phyloP scores from a whole-genome alignment of 2,888 invertebrate genomes.

The Marasmarcha lunaedactyla region DNA sequence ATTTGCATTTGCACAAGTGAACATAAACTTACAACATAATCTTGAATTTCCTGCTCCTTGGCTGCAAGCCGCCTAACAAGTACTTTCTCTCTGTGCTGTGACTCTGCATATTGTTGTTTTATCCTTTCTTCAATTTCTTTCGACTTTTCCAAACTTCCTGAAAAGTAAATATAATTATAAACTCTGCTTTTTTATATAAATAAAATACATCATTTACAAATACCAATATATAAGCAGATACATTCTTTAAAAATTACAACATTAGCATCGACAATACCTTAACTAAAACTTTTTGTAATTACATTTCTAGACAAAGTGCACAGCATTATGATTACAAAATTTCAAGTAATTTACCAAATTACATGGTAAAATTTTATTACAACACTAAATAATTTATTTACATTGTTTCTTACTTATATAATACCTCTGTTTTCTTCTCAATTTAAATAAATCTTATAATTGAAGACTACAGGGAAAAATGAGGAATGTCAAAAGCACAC shows the following conservation, averaged over 20 bases:
- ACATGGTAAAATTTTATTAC: no score
- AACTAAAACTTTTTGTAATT: constrained; percentile 35
- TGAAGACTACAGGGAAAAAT: no score
- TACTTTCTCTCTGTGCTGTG: constrained; percentile 91
- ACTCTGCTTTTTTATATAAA: neutral
- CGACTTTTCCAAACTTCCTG: constrained; percentile 78
- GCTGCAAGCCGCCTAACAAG: constrained; percentile 91
- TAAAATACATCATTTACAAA: constrained; percentile 1
- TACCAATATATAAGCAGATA: neutral
- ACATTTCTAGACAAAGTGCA: no score
- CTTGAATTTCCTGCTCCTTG: constrained; percentile 97
- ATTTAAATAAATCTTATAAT: no score
- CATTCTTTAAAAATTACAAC: constrained; percentile 19
- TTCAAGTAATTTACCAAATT: no score
- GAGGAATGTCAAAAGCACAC: no score
- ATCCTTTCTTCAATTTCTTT: constrained; percentile 84
- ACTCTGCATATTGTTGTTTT: constrained; percentile 85
- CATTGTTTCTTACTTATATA: no score
- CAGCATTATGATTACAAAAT: no score
- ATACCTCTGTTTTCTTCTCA: no score
- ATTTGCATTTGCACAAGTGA: no score
- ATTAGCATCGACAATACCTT: constrained; percentile 64
- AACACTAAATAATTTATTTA: no score
- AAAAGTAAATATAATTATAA: constrained; percentile 21
- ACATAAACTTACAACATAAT: constrained; percentile 86